Evolutionary conservation across 2,888 invertebrate species (phyloP).

Genomic region (Nephrotoma guestfalica): DNA sequence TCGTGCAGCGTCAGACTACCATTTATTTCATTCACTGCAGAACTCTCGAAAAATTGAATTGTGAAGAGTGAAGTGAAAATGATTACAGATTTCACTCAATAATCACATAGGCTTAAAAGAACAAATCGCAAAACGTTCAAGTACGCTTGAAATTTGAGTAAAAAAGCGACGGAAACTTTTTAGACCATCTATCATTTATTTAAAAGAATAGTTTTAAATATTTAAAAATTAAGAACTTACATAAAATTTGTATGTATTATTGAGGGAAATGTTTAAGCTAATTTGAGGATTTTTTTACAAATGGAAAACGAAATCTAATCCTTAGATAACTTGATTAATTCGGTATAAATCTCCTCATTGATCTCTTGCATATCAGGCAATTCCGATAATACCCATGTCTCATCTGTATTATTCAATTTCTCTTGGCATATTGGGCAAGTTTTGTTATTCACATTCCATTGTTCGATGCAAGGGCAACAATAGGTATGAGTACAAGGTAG

Average conservation of each 20-base stretch:
- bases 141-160: too few relatives aligned
- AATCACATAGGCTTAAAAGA: too few relatives aligned
- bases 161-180: too few relatives aligned
- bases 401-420: slow-evolving; percentile 43
- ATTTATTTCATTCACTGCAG: too few relatives aligned
- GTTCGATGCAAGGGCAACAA: slow-evolving; percentile 54
- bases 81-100: too few relatives aligned
- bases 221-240: neutral
- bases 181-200: too few relatives aligned
- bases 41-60: too few relatives aligned
- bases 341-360: slow-evolving; percentile 35
- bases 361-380: slow-evolving; percentile 43
- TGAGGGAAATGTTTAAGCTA: neutral
- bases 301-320: neutral
- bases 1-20: too few relatives aligned
- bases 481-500: slow-evolving; percentile 56
- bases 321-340: slow-evolving; percentile 22
- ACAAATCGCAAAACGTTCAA: too few relatives aligned
- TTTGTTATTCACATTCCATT: slow-evolving; percentile 55
- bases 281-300: neutral
- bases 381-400: slow-evolving; percentile 49
- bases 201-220: neutral
- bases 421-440: slow-evolving; percentile 57
- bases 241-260: neutral
- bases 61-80: too few relatives aligned